A percentile compares a stretch with the other conserved stretches of the same genome.
Evolutionary conservation across 2,888 invertebrate species (phyloP).

Genomic region (Isotomurus palustris): DNA sequence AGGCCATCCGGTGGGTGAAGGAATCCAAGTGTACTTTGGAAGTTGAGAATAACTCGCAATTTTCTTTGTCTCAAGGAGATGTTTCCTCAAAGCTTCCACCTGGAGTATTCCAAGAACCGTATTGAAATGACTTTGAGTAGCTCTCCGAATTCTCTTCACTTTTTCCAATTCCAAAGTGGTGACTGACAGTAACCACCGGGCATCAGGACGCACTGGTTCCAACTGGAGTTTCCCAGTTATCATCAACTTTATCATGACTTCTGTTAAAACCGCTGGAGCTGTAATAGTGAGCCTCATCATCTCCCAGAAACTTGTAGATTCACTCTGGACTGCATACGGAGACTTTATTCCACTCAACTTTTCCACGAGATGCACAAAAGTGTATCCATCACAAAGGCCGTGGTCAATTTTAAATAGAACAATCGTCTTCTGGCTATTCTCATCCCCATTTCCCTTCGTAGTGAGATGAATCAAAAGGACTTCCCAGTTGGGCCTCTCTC

Average conservation of each 20-base stretch:
- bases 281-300: constrained; percentile 12
- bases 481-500: constrained; percentile 25
- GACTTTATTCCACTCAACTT: constrained; percentile 27
- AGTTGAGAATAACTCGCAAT: background rate
- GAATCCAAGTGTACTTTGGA: background rate
- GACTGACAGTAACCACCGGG: constrained; percentile 33
- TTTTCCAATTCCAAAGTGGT: constrained; percentile 15
- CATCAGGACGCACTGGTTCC: no score
- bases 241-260: background rate
- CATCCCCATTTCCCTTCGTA: constrained; percentile 1
- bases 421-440: constrained; percentile 20
- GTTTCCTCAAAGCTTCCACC: constrained; percentile 18
- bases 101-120: constrained; percentile 21
- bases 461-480: constrained; percentile 23
- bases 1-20: constrained; percentile 11
- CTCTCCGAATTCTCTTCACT: constrained; percentile 24
- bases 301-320: constrained; percentile 15
- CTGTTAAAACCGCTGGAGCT: background rate
- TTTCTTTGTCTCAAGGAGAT: constrained; percentile 13
- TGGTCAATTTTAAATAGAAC: constrained; percentile 29
- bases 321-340: constrained; percentile 28
- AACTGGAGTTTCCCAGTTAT: background rate
- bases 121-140: constrained; percentile 20
- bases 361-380: constrained; percentile 32
- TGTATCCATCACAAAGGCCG: constrained; percentile 29